phyloP scores from a whole-genome alignment of 2,888 invertebrate species.

The Cryptophagus acutangulus region DNA sequence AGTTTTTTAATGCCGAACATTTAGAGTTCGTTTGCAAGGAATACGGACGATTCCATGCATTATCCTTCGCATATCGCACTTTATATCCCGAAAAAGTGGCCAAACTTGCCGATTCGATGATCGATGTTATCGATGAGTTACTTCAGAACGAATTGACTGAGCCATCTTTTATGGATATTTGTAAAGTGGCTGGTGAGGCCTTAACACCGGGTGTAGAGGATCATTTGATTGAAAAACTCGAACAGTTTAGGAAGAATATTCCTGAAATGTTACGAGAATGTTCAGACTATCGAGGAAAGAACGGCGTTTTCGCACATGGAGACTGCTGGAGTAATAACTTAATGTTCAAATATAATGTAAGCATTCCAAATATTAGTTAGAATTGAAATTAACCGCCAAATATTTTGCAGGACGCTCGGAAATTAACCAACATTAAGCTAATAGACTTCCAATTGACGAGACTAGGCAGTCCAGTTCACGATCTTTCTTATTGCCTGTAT shows the following conservation, averaged over 20 bases:
- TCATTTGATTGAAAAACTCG: neutral
- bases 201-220: neutral
- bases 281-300: neutral
- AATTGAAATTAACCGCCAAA: neutral
- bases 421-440: constrained; percentile 9
- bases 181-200: neutral
- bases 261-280: neutral
- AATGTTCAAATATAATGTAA: constrained; percentile 28
- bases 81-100: constrained; percentile 16
- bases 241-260: neutral
- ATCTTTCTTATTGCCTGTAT: constrained; percentile 33
- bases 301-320: constrained; percentile 27
- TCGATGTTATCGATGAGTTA: neutral
- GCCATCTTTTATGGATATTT: neutral
- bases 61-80: constrained; percentile 22
- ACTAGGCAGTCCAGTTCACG: constrained; percentile 21
- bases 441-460: constrained; percentile 21
- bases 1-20: constrained; percentile 21
- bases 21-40: constrained; percentile 17
- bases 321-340: constrained; percentile 37
- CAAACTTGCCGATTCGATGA: constrained; percentile 10
- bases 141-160: neutral
- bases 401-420: neutral
- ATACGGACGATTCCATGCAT: constrained; percentile 24
- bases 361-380: neutral